A percentile compares a stretch with the other conserved stretches of the same genome.
These are phyloP conservation scores for Turritopsis dohrnii DNA, from an alignment of 30 jellyfish, hydroid and myxozoan genomes.

Conservation along the genomic window DNA sequence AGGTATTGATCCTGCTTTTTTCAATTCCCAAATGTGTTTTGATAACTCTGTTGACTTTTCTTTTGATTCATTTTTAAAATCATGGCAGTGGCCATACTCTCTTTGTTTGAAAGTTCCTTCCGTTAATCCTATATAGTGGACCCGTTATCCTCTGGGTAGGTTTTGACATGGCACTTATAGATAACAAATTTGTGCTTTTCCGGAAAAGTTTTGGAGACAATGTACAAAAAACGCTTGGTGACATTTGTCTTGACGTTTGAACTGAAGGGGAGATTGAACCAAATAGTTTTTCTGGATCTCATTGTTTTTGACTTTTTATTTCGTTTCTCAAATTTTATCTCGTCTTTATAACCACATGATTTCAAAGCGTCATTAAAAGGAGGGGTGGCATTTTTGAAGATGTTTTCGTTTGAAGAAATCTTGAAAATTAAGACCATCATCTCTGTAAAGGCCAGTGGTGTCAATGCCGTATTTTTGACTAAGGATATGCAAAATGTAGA, in stretches of 20 bases:
- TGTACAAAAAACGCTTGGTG: conserved; percentile 29
- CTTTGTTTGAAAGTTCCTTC: no score
- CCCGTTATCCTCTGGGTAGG: no score
- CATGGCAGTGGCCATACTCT: no score
- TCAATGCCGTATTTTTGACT: conserved; percentile 28
- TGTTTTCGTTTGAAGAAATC: conserved; percentile 52
- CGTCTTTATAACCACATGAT: conserved; percentile 28
- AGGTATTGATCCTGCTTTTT: no score
- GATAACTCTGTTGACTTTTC: no score
- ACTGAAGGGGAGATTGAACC: conserved; percentile 55
- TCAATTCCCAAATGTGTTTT: no score
- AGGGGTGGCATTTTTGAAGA: conserved; percentile 32
- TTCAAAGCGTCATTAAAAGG: conserved; percentile 5
- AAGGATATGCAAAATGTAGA: conserved; percentile 26
- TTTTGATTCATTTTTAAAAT: no score
- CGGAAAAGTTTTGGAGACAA: conserved; percentile 47
- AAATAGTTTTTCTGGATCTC: conserved; percentile 20
- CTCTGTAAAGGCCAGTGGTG: conserved; percentile 51
- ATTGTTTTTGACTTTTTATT: not conserved
- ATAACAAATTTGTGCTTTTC: conserved; percentile 38
- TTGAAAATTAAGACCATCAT: conserved; percentile 59
- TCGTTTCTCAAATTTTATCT: not conserved
- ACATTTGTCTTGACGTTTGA: conserved; percentile 52
- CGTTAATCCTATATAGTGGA: no score
- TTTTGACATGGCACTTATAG: no score